Conservation (phyloP, 2,888 invertebrate genomes). For the Schizotus pectinicornis region DNA sequence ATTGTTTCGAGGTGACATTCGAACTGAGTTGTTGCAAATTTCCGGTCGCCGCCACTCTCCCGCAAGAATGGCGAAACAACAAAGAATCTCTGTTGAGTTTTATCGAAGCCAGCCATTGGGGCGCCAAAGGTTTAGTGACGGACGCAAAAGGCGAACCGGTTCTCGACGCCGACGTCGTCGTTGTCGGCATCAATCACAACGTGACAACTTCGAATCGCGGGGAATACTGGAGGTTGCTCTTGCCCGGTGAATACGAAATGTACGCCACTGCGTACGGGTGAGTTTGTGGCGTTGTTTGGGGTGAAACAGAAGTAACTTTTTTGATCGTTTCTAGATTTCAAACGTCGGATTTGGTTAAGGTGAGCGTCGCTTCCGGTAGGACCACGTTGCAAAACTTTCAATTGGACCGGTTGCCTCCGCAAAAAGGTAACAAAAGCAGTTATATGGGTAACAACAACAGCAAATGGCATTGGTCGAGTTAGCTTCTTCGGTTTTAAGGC, state of each 20-base stretch:
- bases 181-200: constrained; percentile 80
- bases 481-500: constrained; percentile 11
- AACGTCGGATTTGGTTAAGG: constrained; percentile 56
- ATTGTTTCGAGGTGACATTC: constrained; percentile 96
- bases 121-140: constrained; percentile 69
- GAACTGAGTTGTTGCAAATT: constrained; percentile 97
- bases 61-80: constrained; percentile 84
- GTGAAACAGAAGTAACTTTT: neutral
- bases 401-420: constrained; percentile 46
- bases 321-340: constrained; percentile 60
- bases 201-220: constrained; percentile 81
- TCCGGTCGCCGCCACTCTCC: constrained; percentile 74
- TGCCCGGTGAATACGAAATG: constrained; percentile 85
- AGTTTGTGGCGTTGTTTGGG: constrained; percentile 39
- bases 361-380: constrained; percentile 54
- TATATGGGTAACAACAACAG: constrained; percentile 32
- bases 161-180: constrained; percentile 75
- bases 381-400: constrained; percentile 59
- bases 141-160: constrained; percentile 69
- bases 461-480: constrained; percentile 43
- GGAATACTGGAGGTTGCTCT: constrained; percentile 92
- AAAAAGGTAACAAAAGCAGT: constrained; percentile 43
- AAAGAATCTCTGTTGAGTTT: constrained; percentile 83
- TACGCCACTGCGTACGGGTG: constrained; percentile 77
- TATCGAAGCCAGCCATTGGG: constrained; percentile 82